Evolutionary conservation across 2,113 vertebrate species (phyloP).

Genomic region (Oncorhynchus clarkii): DNA sequence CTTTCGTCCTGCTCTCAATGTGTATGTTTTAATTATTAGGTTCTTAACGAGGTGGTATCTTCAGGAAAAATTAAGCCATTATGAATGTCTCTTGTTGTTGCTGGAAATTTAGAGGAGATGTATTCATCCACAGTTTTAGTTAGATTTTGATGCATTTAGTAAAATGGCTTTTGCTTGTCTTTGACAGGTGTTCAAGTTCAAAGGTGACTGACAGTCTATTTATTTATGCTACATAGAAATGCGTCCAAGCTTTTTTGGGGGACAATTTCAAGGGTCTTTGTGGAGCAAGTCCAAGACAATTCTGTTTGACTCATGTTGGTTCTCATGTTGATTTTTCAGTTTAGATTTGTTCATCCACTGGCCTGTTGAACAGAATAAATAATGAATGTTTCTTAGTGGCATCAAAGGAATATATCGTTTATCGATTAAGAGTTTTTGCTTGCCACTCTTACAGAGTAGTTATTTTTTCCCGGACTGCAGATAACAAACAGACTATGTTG

Average conservation of each 20-base stretch:
- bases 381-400: conserved; percentile 21
- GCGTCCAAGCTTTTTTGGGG: conserved; percentile 1
- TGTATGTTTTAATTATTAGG: conserved; percentile 61
- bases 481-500: conserved; percentile 6
- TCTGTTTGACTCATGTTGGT: conserved; percentile 21
- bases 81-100: conserved; percentile 68
- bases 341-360: conserved; percentile 20
- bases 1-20: conserved; percentile 42
- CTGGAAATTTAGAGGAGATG: conserved; percentile 51
- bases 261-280: not conserved
- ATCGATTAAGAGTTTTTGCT: not conserved
- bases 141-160: conserved; percentile 19
- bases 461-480: conserved; percentile 4
- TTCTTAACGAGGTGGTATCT: conserved; percentile 74
- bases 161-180: not conserved
- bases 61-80: conserved; percentile 74
- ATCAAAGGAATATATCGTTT: conserved; percentile 18
- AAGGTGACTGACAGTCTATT: not conserved
- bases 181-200: not conserved
- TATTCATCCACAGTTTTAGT: conserved; percentile 40
- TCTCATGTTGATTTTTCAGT: conserved; percentile 10
- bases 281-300: conserved; percentile 26
- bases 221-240: conserved; percentile 8
- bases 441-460: conserved; percentile 13
- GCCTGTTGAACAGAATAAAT: conserved; percentile 8